Percentiles rank a stretch among this genome's conserved stretches.
phyloP scores from a whole-genome alignment of 2,113 vertebrate species.

The Tinamus guttatus region DNA sequence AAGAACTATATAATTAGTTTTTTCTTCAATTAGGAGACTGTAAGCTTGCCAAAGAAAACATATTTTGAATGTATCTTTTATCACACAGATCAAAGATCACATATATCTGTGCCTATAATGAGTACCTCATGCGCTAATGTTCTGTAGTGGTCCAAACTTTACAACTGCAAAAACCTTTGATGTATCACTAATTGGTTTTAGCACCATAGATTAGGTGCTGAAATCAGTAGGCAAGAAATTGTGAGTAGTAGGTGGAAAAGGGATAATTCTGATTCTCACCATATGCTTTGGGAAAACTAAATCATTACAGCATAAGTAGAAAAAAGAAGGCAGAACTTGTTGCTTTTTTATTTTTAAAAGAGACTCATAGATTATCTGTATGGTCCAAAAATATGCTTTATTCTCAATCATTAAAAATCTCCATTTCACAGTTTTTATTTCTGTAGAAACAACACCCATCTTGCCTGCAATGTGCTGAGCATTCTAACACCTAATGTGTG shows the following conservation, averaged over 20 bases:
- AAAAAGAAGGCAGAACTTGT: conserved; percentile 59
- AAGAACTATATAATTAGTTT: conserved; percentile 52
- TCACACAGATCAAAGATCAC: conserved; percentile 61
- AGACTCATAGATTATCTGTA: conserved; percentile 33
- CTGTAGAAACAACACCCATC: conserved; percentile 53
- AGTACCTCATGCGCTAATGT: conserved; percentile 54
- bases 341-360: conserved; percentile 74
- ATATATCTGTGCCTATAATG: conserved; percentile 48
- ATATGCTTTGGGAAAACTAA: conserved; percentile 78
- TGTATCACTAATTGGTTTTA: conserved; percentile 78
- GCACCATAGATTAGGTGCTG: conserved; percentile 75
- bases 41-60: conserved; percentile 58
- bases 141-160: conserved; percentile 69
- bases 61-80: conserved; percentile 65
- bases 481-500: conserved; percentile 60
- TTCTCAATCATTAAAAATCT: conserved; percentile 59
- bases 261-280: conserved; percentile 77
- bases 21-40: conserved; percentile 47
- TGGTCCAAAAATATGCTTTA: conserved; percentile 63
- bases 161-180: conserved; percentile 71
- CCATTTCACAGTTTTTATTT: conserved; percentile 72
- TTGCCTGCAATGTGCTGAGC: conserved; percentile 35
- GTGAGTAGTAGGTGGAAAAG: conserved; percentile 70
- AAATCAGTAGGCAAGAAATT: conserved; percentile 75
- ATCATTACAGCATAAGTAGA: conserved; percentile 55